Base-by-base conservation (phyloP, 2,113 vertebrate genomes). In the Casuarius casuarius region DNA sequence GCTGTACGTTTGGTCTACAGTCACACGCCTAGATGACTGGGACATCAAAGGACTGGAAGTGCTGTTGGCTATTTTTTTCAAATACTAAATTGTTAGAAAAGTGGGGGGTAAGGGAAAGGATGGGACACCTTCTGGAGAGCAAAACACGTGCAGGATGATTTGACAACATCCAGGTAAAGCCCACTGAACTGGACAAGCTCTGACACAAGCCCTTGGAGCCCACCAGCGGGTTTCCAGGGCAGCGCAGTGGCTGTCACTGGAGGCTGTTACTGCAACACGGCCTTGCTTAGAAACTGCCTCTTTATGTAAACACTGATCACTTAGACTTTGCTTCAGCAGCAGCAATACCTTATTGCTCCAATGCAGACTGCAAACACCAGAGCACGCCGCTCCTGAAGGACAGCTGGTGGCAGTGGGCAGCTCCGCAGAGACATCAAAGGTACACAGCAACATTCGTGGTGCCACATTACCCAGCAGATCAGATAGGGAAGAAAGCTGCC, bases 401-500 rank as follows among this genome's bases (percentile, higher is more conserved):
- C 67, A 71, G 23, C 23, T 16, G 65, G 17, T 48, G 67, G 44
- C 67, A 48, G 44, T 44, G 29, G 15, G 7, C 70, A 38, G 33
- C 25, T 38, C 35, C 8, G 31, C 48, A 38, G n/a, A 52, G 25
- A 9, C 49, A 35, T 38, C 49, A 23, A 33, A 28, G 16, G 70
- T 7, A 14, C 66, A 46, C 28, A 10, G 40, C 59, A 44, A 46
- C 31, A 28, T 12, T 14, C 1, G 1, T 22, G 42, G 66, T 58
- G 40, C 35, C 22, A 63, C 20, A 2, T 90, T 22, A 40, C 8
- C 17, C 33, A 22, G 6, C 2, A 90, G 21, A 49, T 31, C 2
- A 62, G 28, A 14, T 12, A 29, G 0, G 2, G 52, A 35, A 49
- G 14, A 49, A 19, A 15, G 21, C 19, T 56, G 20, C 11, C n/a